phyloP scores from a whole-genome alignment of 2,113 vertebrate species.

The Eudyptes chrysolophus region DNA sequence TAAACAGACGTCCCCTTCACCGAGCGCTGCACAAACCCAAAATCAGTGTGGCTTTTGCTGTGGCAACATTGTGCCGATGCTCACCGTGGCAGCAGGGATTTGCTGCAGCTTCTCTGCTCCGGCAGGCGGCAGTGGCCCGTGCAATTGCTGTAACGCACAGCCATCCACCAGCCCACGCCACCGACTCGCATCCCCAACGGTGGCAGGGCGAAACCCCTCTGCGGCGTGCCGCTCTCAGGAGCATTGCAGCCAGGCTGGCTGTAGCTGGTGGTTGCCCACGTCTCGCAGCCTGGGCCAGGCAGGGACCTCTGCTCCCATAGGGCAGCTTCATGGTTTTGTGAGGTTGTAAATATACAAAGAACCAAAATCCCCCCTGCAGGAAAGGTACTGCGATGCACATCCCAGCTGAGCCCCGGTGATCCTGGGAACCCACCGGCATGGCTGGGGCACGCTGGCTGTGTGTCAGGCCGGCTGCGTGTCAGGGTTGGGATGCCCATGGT shows the following conservation, averaged over 20 bases:
- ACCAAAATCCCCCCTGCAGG: neutral
- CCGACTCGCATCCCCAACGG: rapidly evolving
- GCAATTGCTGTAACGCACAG: rapidly evolving
- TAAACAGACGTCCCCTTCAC: rapidly evolving
- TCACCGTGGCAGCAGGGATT: neutral
- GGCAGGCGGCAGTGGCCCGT: neutral
- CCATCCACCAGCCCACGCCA: rapidly evolving
- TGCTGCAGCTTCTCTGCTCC: neutral
- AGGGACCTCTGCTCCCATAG: neutral
- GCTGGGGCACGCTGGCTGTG: rapidly evolving
- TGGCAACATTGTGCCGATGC: rapidly evolving
- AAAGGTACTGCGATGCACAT: neutral
- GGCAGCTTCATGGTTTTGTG: neutral
- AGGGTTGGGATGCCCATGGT: rapidly evolving
- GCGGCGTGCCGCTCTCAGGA: rapidly evolving
- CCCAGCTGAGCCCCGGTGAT: neutral
- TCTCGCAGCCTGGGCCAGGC: neutral
- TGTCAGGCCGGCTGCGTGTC: too few species aligned
- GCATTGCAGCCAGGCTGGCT: neutral
- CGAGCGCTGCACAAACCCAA: rapidly evolving
- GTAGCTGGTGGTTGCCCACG: rapidly evolving
- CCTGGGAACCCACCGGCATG: rapidly evolving
- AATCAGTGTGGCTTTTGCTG: rapidly evolving
- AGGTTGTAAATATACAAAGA: neutral
- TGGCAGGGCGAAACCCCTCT: too few species aligned